Base-by-base conservation (phyloP, 2,888 invertebrate species). In the Alitta virens region DNA sequence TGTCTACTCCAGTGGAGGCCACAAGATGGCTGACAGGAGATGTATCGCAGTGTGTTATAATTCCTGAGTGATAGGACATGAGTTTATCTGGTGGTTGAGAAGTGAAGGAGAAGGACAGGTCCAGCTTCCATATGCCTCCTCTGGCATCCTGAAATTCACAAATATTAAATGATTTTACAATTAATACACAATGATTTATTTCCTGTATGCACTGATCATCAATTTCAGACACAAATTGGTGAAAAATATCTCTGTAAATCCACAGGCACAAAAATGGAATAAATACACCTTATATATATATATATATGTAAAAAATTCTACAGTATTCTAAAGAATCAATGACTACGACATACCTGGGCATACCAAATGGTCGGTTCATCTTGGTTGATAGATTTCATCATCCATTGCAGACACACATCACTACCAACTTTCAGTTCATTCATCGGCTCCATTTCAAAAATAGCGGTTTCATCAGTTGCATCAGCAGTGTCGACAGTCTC, bases 401-500 rank as follows among this genome's bases (percentile, higher is more conserved):
- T 84, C 46, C 83, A 83, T 82, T 86, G 85, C 27, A 88, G 82
- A 76, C 84, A 83, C 0, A 83, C 83, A 63, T 78, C 77, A n/a
- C 60, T 62, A 1, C 84, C 83, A 23, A 89, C 88, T 69, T 86
- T 86, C 72, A 91, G 88, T 79, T 94, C 93, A 72, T 91, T 91
- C 60, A 91, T 90, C 1, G 94, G 94, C 77, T 94, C 92, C 62
- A 93, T 86, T 81, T 92, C 90, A 25, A 93, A 87, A 64, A 87
- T 88, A 5, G 88, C 87, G 71, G 91, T 89, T 5, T 91, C 90
- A 71, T 92, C 92, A 0, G 89, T 87, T 0, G 90, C 89, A 81
- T 94, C 91, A 0, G 93, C 91, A 66, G 90, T 87, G 70, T 94
- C 92, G n/a, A 94, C 91, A 0, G 90, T 89, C 71, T 92, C 92